phyloP scores from a whole-genome alignment of 23 tunicate genomes.

The Clavelina lepadiformis region DNA sequence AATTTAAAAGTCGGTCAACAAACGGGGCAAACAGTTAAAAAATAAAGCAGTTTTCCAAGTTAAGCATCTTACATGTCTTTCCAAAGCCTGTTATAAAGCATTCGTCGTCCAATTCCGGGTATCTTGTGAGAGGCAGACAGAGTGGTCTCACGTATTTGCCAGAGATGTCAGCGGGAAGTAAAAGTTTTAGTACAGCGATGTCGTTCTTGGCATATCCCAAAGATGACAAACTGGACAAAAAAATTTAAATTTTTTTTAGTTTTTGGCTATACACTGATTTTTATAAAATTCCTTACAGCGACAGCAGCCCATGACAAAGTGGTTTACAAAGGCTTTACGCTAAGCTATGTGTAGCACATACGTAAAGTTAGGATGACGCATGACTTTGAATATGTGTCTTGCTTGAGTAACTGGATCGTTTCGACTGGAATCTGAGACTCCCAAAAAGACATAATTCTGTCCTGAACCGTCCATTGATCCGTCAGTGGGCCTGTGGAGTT shows the following conservation, averaged over 20 bases:
- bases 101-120: conserved; percentile 10
- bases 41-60: background rate
- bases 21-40: no score
- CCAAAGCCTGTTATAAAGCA: conserved; percentile 79
- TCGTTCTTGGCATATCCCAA: conserved; percentile 31
- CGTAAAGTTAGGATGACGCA: conserved; percentile 32
- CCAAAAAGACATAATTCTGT: conserved; percentile 15
- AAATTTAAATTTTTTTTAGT: no score
- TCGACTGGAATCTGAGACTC: conserved; percentile 11
- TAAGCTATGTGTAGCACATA: conserved; percentile 10
- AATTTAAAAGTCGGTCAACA: no score
- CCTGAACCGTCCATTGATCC: background rate
- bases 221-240: no score
- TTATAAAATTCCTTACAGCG: no score
- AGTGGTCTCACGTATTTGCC: conserved; percentile 27
- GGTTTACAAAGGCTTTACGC: no score
- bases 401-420: background rate
- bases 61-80: conserved; percentile 28
- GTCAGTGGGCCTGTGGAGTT: background rate
- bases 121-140: conserved; percentile 21
- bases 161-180: conserved; percentile 4
- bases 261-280: no score
- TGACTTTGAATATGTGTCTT: conserved; percentile 1
- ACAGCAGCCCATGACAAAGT: no score
- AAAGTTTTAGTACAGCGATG: conserved; percentile 51